A percentile compares a stretch with the other conserved stretches of the same genome.
Evolutionary conservation across 2,797 vertebrate genomes (phyloP).

Genomic region (Sebastes hubbsi): DNA sequence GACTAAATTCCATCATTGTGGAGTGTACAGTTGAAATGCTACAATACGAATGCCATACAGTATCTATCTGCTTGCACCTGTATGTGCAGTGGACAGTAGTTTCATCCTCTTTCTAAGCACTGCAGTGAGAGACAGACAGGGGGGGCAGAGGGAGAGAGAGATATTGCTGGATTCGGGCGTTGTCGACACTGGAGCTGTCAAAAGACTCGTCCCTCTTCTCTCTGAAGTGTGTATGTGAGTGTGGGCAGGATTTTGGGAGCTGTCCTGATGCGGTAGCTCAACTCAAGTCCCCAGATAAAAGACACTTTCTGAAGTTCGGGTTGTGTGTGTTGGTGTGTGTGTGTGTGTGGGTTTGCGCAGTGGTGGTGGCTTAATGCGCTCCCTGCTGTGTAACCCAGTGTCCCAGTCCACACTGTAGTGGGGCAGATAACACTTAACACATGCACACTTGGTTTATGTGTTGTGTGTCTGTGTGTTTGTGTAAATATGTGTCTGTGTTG

Average conservation of each 20-base stretch:
- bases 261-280: slow-evolving; percentile 73
- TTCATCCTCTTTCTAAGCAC: slow-evolving; percentile 39
- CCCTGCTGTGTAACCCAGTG: slow-evolving; percentile 79
- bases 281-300: slow-evolving; percentile 80
- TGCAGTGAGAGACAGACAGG: slow-evolving; percentile 11
- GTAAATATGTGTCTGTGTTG: neutral
- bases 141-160: neutral
- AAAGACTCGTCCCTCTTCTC: slow-evolving; percentile 60
- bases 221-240: slow-evolving; percentile 67
- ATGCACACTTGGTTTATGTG: slow-evolving; percentile 19
- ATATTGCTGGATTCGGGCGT: slow-evolving; percentile 49
- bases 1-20: neutral
- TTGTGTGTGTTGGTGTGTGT: slow-evolving; percentile 39
- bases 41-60: slow-evolving; percentile 1
- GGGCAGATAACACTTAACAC: slow-evolving; percentile 76
- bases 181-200: slow-evolving; percentile 47
- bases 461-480: neutral
- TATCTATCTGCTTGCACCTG: slow-evolving; percentile 39
- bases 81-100: slow-evolving; percentile 40
- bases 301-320: slow-evolving; percentile 75
- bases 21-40: neutral
- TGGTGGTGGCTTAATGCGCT: slow-evolving; percentile 72
- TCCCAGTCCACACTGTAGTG: slow-evolving; percentile 76
- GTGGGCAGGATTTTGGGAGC: slow-evolving; percentile 75
- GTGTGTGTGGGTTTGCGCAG: slow-evolving; percentile 31